Percentiles rank a stretch among this genome's conserved stretches.
phyloP scores from a whole-genome alignment of 2,113 vertebrate species.

The Glaucidium brasilianum region DNA sequence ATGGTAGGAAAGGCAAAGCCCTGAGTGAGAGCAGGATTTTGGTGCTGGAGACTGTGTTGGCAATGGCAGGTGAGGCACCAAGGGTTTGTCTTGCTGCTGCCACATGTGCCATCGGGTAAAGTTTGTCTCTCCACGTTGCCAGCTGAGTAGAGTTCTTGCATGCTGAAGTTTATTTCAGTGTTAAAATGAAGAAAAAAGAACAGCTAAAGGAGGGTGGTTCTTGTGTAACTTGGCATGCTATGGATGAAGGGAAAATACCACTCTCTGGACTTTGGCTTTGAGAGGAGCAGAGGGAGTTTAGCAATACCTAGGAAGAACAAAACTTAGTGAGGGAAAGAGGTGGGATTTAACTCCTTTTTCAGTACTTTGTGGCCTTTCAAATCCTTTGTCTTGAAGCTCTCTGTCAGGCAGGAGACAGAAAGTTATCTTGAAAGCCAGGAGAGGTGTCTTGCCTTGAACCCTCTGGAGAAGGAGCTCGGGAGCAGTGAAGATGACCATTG shows the following conservation, averaged over 20 bases:
- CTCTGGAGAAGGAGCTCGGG: neutral
- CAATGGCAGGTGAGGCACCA: neutral
- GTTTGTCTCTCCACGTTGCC: accelerated
- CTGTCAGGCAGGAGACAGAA: neutral
- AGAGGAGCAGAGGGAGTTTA: neutral
- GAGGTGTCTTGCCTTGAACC: neutral
- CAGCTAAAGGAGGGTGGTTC: neutral
- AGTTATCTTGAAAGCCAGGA: neutral
- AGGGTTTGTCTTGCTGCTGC: neutral
- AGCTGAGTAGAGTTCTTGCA: neutral
- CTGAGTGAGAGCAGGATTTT: neutral
- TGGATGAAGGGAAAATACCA: neutral
- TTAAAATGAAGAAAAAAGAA: neutral
- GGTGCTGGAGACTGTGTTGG: neutral
- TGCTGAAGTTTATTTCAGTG: neutral
- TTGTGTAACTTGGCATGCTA: neutral
- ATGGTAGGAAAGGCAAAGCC: neutral
- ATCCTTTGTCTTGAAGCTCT: neutral
- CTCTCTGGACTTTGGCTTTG: neutral
- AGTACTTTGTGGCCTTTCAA: neutral
- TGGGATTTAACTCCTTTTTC: neutral
- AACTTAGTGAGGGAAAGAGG: neutral
- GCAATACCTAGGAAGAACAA: neutral
- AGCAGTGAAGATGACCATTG: too few relatives aligned
- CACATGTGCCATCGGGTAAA: accelerated